A percentile compares a stretch with the other conserved stretches of the same genome.
Evolutionary conservation across 2,113 vertebrate genomes (phyloP).

Genomic region (Electrona antarctica): DNA sequence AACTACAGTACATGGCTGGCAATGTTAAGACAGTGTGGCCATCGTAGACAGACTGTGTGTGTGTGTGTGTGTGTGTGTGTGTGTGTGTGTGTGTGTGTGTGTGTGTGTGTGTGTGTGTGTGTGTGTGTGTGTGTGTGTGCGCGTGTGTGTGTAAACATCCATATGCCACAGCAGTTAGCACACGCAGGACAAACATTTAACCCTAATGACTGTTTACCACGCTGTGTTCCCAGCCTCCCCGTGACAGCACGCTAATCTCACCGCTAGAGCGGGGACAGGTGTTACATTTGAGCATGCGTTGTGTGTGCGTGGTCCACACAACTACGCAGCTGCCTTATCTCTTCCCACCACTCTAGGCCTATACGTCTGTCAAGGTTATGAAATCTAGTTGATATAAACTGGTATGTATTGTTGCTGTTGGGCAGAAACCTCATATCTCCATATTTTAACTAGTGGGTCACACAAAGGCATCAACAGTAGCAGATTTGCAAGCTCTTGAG

Average conservation of each 20-base stretch:
- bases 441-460: too few relatives aligned
- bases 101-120: neutral
- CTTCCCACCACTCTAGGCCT: too few relatives aligned
- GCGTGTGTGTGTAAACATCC: neutral
- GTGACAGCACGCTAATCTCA: constrained; percentile 38
- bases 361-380: too few relatives aligned
- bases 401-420: too few relatives aligned
- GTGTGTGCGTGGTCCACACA: neutral
- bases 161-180: constrained; percentile 44
- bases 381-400: too few relatives aligned
- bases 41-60: neutral
- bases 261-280: constrained; percentile 15
- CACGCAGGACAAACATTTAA: constrained; percentile 50
- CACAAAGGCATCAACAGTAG: too few relatives aligned
- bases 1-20: neutral
- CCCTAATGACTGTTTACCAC: constrained; percentile 68
- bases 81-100: too few relatives aligned
- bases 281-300: constrained; percentile 26
- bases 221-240: constrained; percentile 11
- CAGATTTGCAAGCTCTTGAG: too few relatives aligned
- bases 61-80: too few relatives aligned
- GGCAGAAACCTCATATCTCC: too few relatives aligned
- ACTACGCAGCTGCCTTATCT: too few relatives aligned
- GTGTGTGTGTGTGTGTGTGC: too few relatives aligned
- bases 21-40: neutral